Base-by-base conservation (phyloP, 37 sponge, comb jelly and placozoan species). In the Mnemiopsis leidyi region DNA sequence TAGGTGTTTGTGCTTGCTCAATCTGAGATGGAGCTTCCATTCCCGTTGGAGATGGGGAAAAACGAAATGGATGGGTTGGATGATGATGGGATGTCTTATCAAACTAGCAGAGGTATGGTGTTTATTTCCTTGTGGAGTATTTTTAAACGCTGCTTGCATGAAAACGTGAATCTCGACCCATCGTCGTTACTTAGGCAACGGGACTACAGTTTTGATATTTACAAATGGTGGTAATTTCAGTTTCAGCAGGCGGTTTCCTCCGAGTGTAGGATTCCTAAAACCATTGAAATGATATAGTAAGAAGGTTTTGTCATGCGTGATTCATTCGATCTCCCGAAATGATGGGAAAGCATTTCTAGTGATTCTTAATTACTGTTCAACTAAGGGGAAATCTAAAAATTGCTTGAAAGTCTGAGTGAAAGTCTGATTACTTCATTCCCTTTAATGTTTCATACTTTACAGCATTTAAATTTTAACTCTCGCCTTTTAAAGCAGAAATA, bases 21-120 rank as follows among this genome's bases (percentile, higher is more conserved):
- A 33, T 79, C 82, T 34, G 82, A 79, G 36, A 79, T 79, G 82
- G 82, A 79, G 82, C 82, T 36, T 33, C 35, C 35, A 3, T 79
- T 79, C 82, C 82, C 82, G 1, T 23, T 79, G 2, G 82, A 79
- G 21, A 79, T 25, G 29, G 73, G 73, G 73, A 69, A 69, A 69
- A 69, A 21, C 21, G 73, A 69, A 21, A 69, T 25, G 73, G 73
- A 69, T 25, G 73, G 73, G 73, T 69, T 25, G 24, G 73, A 69
- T 69, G 73, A 69, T 25, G 73, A 69, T 21, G 73, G 73, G n/a
- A 69, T 69, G 73, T 69, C 73, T 1, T 69, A 28, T 25, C 73
- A 21, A 69, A 69, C 73, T 25, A 69, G 73, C 73, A 69, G 73
- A 69, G 73, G 73, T 69, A 48, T 18, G 5, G 61, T n/a, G n/a